Evolutionary conservation across 2,888 invertebrate species (phyloP).

Genomic region (Sinotaia quadrata): DNA sequence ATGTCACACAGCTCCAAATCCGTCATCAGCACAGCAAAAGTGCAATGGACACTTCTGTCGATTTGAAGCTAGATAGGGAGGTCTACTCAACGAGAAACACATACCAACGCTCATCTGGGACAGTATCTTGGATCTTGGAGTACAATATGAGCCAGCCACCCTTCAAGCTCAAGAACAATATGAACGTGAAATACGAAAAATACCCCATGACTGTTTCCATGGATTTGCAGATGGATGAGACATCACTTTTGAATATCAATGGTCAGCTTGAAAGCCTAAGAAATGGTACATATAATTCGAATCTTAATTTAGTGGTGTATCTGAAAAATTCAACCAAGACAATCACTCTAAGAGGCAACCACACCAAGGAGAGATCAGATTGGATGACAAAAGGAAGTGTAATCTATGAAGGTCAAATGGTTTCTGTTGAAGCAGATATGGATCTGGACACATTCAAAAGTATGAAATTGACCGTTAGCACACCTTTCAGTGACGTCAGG

Average conservation of each 20-base stretch:
- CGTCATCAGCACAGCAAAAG: not conserved
- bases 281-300: not conserved
- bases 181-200: not conserved
- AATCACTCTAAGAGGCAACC: not conserved
- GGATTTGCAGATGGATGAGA: not conserved
- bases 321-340: not conserved
- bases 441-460: conserved; percentile 1
- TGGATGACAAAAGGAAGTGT: conserved; percentile 22
- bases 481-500: conserved; percentile 8
- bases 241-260: not conserved
- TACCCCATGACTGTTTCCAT: conserved; percentile 1
- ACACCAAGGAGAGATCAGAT: conserved; percentile 9
- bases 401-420: conserved; percentile 1
- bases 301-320: not conserved
- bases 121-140: not conserved
- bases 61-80: conserved; percentile 6
- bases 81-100: not conserved
- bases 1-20: conserved; percentile 5
- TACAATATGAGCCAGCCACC: not conserved
- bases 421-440: not conserved
- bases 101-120: not conserved
- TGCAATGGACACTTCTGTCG: not conserved
- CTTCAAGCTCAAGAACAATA: not conserved
- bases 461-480: not conserved
- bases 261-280: not conserved